Evolutionary conservation across 1,140 invertebrate species (phyloP), one percentile per base, ranked within the genome.

Genomic region (Aphelenchoides fujianensis): DNA sequence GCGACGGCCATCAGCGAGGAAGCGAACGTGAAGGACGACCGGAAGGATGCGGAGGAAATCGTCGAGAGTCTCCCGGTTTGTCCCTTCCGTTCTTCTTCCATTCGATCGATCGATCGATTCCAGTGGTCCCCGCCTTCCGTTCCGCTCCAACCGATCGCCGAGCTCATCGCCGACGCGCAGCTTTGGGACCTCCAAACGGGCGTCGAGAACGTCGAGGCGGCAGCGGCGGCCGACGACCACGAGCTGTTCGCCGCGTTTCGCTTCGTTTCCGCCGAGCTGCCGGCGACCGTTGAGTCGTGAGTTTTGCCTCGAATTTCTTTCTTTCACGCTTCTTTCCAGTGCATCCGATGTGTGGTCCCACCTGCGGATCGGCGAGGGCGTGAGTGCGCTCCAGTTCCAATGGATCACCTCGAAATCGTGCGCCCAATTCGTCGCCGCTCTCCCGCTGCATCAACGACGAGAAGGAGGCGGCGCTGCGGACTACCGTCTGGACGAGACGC

Each of bases 351-450:
- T 79, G 7, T 79, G 78, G 78, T 35, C 28, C 12, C 37, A 67
- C 31, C 34, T 79, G 23, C 57, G 69, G n/a, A 41, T 68, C 35
- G 67, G 79, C 12, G 78, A 79, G 68, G 78, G 80, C 12, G 69
- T 70, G 27, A 35, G 54, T 1, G 74, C 79, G 5, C 63, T 79
- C n/a, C 80, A 83, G 36, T 76, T 83, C 61, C 52, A 54, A 59
- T 82, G 73, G 73, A 41, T 16, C 23, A 71, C 63, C 12, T 82
- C 78, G n/a, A 37, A 57, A 9, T 27, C 74, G 23, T 48, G 41
- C 41, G 41, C 23, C 23, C 41, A 48, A 48, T 48, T 48, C 41
- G 41, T 48, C 41, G 23, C 12, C 23, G 12, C 41, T 23, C 41
- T 48, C 23, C 23, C 41, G 41, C 41, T 48, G 12, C 41, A 48